A percentile compares a stretch with the other conserved stretches of the same genome.
Conservation (phyloP, 2,797 vertebrate genomes). For the Myripristis jacobus region DNA sequence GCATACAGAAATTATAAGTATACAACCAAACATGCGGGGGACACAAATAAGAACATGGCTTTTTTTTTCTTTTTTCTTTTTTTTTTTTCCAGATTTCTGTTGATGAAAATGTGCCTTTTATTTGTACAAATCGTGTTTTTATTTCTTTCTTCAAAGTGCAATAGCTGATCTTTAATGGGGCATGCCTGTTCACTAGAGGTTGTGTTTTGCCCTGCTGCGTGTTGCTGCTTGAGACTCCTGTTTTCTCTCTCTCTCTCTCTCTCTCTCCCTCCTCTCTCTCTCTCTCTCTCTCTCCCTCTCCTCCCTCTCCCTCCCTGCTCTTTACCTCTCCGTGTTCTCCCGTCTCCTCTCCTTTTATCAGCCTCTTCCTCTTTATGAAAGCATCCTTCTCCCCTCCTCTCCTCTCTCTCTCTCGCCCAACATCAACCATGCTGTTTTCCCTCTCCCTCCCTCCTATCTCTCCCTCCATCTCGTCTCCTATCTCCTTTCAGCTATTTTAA, state of each 20-base stretch:
- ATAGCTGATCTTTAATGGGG: constrained; percentile 78
- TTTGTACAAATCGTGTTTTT: constrained; percentile 67
- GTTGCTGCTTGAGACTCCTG: constrained; percentile 77
- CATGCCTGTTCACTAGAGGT: constrained; percentile 78
- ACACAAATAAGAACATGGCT: constrained; percentile 64
- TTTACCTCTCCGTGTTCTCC: no score
- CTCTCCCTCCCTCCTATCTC: neutral
- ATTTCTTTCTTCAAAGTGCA: constrained; percentile 74
- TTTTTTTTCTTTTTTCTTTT: no score
- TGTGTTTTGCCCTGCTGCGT: constrained; percentile 75
- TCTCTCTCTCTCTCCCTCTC: constrained; percentile 13
- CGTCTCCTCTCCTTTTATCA: no score
- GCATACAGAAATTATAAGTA: constrained; percentile 38
- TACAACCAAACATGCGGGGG: constrained; percentile 58
- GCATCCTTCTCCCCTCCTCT: no score
- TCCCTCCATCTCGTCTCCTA: constrained; percentile 18
- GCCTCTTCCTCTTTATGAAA: no score
- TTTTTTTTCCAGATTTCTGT: constrained; percentile 76
- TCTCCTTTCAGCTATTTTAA: constrained; percentile 67
- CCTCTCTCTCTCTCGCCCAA: constrained; percentile 35
- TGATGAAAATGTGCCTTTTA: constrained; percentile 84
- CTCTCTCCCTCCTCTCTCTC: constrained; percentile 26
- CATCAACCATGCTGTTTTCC: constrained; percentile 21
- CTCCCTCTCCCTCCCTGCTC: no score
- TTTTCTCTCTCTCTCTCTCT: constrained; percentile 65